phyloP scores from a whole-genome alignment of 2,113 vertebrate species.

The Setophaga petechia region DNA sequence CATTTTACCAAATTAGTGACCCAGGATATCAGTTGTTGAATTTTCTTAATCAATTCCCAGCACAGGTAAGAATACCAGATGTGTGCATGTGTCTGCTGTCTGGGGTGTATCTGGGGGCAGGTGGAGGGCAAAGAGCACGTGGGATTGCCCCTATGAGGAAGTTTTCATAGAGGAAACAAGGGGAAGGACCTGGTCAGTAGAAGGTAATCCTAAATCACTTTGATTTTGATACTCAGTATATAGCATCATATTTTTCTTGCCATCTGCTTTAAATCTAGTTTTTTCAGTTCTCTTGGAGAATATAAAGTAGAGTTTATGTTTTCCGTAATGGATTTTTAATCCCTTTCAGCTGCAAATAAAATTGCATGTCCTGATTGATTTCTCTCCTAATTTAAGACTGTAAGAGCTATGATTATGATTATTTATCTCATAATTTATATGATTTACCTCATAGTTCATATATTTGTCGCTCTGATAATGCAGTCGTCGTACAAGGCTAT shows the following conservation, averaged over 20 bases:
- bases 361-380: background rate
- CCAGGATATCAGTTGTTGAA: slow-evolving; percentile 78
- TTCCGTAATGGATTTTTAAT: background rate
- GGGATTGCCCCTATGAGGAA: background rate
- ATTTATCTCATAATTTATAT: background rate
- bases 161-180: background rate
- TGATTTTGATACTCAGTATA: background rate
- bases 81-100: background rate
- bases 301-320: background rate
- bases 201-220: background rate
- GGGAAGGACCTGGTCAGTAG: background rate
- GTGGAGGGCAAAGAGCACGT: background rate
- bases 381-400: background rate
- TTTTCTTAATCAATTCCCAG: slow-evolving; percentile 83
- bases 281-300: background rate
- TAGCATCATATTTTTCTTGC: background rate
- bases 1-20: slow-evolving; percentile 80
- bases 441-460: background rate
- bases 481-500: background rate
- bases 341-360: background rate
- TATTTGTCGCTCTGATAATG: background rate
- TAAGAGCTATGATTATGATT: background rate
- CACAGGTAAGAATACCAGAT: slow-evolving; percentile 75
- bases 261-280: background rate
- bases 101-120: accelerated